Evolutionary conservation across 64 coral and sea anemone species (phyloP).

Genomic region (Porites lutea): DNA sequence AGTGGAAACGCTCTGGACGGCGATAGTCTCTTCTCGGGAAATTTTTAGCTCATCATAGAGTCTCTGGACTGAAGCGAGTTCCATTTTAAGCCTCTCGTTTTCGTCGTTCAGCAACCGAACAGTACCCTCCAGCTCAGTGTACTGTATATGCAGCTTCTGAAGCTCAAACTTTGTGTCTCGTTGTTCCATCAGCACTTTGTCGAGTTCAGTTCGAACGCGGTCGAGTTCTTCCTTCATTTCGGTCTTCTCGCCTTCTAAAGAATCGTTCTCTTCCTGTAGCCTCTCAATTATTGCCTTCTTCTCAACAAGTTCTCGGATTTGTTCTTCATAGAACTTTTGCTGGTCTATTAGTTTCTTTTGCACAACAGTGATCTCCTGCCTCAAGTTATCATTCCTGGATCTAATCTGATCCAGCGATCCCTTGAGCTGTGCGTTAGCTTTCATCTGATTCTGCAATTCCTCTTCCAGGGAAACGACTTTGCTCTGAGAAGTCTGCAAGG

Average conservation of each 20-base stretch:
- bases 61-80: constrained; percentile 72
- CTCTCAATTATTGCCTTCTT: constrained; percentile 90
- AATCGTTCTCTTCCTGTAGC: constrained; percentile 89
- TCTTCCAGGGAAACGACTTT: constrained; percentile 88
- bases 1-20: constrained; percentile 53
- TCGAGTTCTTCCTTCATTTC: constrained; percentile 84
- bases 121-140: constrained; percentile 76
- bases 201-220: constrained; percentile 72
- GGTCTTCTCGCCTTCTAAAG: constrained; percentile 75
- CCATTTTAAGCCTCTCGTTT: constrained; percentile 94
- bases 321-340: constrained; percentile 89
- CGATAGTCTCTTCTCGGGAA: constrained; percentile 74
- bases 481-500: constrained; percentile 73
- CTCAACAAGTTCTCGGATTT: constrained; percentile 85
- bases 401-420: constrained; percentile 86
- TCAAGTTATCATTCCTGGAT: constrained; percentile 89
- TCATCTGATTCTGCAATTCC: constrained; percentile 89
- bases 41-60: constrained; percentile 76
- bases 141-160: constrained; percentile 93
- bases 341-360: constrained; percentile 94
- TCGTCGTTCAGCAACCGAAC: constrained; percentile 85
- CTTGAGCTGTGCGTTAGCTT: constrained; percentile 90
- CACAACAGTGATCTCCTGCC: constrained; percentile 81
- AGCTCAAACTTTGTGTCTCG: constrained; percentile 88
- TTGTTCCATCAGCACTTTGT: constrained; percentile 72